Percentiles rank a stretch among this genome's conserved stretches.
These are phyloP conservation scores for Syrista parreyssii DNA, from an alignment of 2,888 invertebrate species.

Conservation along the genomic window DNA sequence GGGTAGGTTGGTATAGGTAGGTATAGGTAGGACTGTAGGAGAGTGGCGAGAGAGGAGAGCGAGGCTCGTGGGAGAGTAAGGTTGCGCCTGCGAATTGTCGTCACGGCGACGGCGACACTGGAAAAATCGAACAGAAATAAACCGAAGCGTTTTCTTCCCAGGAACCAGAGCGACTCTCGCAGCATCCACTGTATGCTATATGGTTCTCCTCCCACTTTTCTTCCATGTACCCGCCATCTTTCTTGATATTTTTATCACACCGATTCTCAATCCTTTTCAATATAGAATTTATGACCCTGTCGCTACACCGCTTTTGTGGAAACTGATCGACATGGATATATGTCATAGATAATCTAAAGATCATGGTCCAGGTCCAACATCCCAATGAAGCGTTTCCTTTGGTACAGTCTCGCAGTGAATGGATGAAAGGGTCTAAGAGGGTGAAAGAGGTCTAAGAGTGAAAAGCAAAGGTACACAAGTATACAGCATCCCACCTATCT, in stretches of 20 bases:
- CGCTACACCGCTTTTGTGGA: neutral
- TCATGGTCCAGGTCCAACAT: neutral
- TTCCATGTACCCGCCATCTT: neutral
- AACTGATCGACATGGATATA: neutral
- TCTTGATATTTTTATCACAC: neutral
- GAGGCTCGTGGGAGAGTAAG: constrained; percentile 39
- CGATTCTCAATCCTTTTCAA: neutral
- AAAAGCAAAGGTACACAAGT: neutral
- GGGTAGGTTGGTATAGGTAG: constrained; percentile 18
- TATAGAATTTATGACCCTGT: neutral
- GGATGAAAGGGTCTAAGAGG: neutral
- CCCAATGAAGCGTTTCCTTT: neutral
- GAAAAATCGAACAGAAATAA: constrained; percentile 66
- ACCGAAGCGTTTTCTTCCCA: constrained; percentile 62
- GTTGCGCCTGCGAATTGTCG: constrained; percentile 66
- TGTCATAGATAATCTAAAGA: neutral
- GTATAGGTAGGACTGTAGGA: constrained; percentile 11
- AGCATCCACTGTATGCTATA: neutral
- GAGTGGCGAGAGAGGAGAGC: constrained; percentile 31
- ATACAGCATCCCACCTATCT: neutral
- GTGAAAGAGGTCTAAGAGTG: neutral
- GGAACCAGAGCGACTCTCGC: constrained; percentile 6
- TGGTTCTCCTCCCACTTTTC: neutral
- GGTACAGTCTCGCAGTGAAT: neutral
- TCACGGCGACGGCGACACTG: constrained; percentile 62